These are phyloP conservation scores for Pipistrellus kuhlii DNA, from an alignment of 2,797 vertebrate genomes.

Conservation along the genomic window DNA sequence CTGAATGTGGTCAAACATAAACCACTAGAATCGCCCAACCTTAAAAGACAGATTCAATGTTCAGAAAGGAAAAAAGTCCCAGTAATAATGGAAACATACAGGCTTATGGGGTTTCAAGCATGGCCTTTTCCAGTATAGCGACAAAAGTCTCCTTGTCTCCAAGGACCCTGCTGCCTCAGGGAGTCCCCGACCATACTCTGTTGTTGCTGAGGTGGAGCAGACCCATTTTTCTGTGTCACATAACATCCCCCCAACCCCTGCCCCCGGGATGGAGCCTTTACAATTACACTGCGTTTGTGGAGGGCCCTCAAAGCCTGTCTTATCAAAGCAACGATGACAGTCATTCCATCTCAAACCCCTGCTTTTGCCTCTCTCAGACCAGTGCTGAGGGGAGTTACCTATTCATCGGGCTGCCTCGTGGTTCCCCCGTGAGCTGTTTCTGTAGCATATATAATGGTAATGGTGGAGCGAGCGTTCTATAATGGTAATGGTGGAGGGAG, in stretches of 20 bases:
- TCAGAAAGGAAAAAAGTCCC: neutral
- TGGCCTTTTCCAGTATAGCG: neutral
- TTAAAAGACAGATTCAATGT: slow-evolving; percentile 2
- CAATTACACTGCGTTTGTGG: neutral
- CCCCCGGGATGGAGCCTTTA: neutral
- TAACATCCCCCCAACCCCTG: neutral
- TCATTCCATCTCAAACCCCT: neutral
- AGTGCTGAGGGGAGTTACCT: neutral
- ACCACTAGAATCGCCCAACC: neutral
- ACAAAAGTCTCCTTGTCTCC: slow-evolving; percentile 65
- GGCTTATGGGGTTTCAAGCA: neutral
- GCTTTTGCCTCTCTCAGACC: neutral
- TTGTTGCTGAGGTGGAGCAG: slow-evolving; percentile 1
- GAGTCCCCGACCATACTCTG: neutral
- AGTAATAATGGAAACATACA: neutral
- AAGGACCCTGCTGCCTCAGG: neutral
- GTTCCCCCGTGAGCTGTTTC: neutral
- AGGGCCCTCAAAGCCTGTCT: neutral
- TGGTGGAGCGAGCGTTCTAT: neutral
- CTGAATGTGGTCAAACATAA: slow-evolving; percentile 30
- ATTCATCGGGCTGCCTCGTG: neutral
- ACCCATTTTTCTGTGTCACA: slow-evolving; percentile 7
- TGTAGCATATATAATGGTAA: neutral
- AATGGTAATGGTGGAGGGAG: neutral
- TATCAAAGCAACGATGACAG: neutral